Evolutionary conservation across 2,888 invertebrate genomes (phyloP), one percentile per base, ranked within the genome.

Genomic region (Silvanus unidentatus): DNA sequence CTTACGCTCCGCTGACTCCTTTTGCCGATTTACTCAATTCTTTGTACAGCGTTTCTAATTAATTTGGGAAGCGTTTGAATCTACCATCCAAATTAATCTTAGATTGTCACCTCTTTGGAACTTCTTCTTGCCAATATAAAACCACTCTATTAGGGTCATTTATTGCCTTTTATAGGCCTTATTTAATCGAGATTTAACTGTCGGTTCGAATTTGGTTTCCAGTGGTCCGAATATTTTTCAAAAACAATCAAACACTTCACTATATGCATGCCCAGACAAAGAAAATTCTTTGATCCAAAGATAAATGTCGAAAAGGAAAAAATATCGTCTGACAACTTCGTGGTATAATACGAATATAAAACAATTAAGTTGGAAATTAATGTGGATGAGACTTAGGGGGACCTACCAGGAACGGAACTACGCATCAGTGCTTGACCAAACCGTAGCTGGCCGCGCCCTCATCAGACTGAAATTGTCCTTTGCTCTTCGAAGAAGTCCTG

Each of bases 41-140:
- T 47, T 47, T 44, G 44, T 41, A 42, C 47, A 43, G 36, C 42
- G 45, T 43, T 48, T 30, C 39, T 50, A 50, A 50, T 50, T 50
- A 50, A 50, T 45, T 50, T 40, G 45, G 44, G 29, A 50, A 43
- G 47, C 47, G 50, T 47, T 50, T 46, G 44, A 22, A 5, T 5
- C 22, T 5, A 22, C 22, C 4, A 5, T 22, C 3, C 22, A 22
- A 50, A 50, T 50, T 50, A 50, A 47, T 50, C 50, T 50, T 50
- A 50, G 39, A 47, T 22, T 22, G 8, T 22, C 22, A 22, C 22
- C 22, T 22, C 22, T 22, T 8, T 22, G 3, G 22, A 8, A n/a
- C 8, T 22, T 5, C 22, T 22, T 22, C 22, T 22, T 22, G 22
- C 8, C 22, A 22, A 22, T 8, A 22, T 8, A 22, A n/a, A n/a